Conservation (phyloP, 2,797 vertebrate species). For the Enteromius afrohamiltoni region DNA sequence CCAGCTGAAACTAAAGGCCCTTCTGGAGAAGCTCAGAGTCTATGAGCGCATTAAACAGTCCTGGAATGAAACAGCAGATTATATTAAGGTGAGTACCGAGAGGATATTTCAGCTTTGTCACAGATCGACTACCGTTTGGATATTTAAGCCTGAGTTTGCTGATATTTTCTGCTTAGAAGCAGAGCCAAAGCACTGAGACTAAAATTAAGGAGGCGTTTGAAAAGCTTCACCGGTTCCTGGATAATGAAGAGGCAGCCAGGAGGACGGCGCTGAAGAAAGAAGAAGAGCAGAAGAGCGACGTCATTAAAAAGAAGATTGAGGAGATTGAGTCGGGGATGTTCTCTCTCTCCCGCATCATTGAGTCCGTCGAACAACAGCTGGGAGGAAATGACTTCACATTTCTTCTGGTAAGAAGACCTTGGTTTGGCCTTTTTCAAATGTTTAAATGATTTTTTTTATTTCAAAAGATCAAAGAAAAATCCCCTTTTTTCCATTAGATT, state of each 20-base stretch:
- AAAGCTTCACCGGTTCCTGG: conserved; percentile 61
- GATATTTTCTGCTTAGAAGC: conserved; percentile 40
- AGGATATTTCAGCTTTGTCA: not conserved
- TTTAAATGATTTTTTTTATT: not conserved
- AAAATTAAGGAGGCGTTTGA: conserved; percentile 53
- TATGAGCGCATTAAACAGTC: conserved; percentile 48
- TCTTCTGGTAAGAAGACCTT: conserved; percentile 49
- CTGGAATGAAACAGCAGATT: conserved; percentile 46
- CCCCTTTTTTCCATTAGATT: not conserved
- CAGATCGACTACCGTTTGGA: not conserved
- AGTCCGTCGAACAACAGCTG: conserved; percentile 47
- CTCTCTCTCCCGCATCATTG: conserved; percentile 45
- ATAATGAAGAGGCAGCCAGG: conserved; percentile 54
- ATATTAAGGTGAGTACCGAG: conserved; percentile 48
- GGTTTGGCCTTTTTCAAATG: not conserved
- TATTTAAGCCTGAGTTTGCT: not conserved
- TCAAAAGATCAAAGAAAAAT: not conserved
- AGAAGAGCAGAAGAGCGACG: conserved; percentile 49
- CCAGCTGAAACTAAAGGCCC: conserved; percentile 48
- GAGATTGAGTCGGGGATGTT: conserved; percentile 52
- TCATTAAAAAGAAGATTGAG: conserved; percentile 51
- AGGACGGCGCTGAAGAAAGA: conserved; percentile 49
- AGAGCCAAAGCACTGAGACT: conserved; percentile 45
- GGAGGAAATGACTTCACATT: conserved; percentile 45
- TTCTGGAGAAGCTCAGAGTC: conserved; percentile 47